These are phyloP conservation scores for Meandrina meandrites DNA, from an alignment of 92 coral and sea anemone species.

Conservation along the genomic window DNA sequence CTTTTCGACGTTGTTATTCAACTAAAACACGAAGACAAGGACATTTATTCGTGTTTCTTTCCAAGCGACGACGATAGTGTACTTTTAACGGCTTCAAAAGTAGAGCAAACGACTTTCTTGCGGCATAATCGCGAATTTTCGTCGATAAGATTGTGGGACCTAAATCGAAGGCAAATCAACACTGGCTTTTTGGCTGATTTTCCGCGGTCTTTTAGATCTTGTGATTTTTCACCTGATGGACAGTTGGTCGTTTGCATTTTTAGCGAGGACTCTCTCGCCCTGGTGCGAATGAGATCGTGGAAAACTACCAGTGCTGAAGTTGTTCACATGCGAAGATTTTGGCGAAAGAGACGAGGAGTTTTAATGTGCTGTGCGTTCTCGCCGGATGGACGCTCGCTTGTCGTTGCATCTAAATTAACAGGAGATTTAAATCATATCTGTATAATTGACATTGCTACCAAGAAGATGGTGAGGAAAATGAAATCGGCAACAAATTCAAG, in stretches of 20 bases:
- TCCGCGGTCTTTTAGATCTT: slow-evolving; percentile 87
- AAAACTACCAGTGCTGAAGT: slow-evolving; percentile 93
- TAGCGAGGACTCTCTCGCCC: slow-evolving; percentile 83
- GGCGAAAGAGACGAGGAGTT: slow-evolving; percentile 84
- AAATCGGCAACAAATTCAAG: slow-evolving; percentile 68
- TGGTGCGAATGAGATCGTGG: slow-evolving; percentile 94
- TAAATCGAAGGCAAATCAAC: slow-evolving; percentile 84
- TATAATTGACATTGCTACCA: slow-evolving; percentile 76
- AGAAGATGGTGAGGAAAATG: slow-evolving; percentile 80
- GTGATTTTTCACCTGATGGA: slow-evolving; percentile 91
- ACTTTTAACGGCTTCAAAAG: slow-evolving; percentile 84
- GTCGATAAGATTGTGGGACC: slow-evolving; percentile 89
- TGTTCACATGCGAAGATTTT: slow-evolving; percentile 85
- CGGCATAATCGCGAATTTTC: slow-evolving; percentile 90
- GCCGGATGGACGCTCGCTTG: slow-evolving; percentile 87
- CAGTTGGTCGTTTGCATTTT: slow-evolving; percentile 86
- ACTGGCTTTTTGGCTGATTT: slow-evolving; percentile 90
- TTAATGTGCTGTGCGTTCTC: slow-evolving; percentile 85
- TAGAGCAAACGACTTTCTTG: slow-evolving; percentile 86
- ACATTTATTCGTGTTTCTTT: slow-evolving; percentile 87
- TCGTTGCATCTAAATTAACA: slow-evolving; percentile 76
- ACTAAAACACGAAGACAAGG: slow-evolving; percentile 90
- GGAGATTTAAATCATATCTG: slow-evolving; percentile 85
- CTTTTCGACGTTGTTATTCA: slow-evolving; percentile 85
- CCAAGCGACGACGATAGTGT: slow-evolving; percentile 93